Base-by-base conservation (phyloP, 1,140 invertebrate species). In the Rhopalosiphum maidis region DNA sequence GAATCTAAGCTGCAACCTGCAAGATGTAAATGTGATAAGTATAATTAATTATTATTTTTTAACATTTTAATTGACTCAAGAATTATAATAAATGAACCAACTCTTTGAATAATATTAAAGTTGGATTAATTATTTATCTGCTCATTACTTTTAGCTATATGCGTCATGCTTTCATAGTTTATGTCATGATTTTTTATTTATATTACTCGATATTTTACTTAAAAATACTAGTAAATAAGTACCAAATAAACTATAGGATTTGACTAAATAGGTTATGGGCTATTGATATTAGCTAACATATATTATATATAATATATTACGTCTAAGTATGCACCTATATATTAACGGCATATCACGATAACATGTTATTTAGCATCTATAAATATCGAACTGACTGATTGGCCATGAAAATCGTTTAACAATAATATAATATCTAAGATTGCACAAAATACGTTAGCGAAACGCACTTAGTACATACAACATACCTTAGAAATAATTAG, bases 311-410 rank as follows among this genome's bases (percentile, higher is more conserved):
- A 35, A 77, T 30, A 41, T 86, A 85, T 25, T 83, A 83, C 43
- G 41, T 43, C 23, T 18, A 25, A 77, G 15, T n/a, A 77, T 77
- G 15, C 60, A 77, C n/a, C 3, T 46, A 86, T 25, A 9, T 46
- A 46, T 46, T 86, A 30, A 46, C 43, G 15, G 60, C 6, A 77
- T 77, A 77, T n/a, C 25, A 18, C 30, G 46, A 51, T 88, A 48
- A 88, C 86, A 46, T n/a, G 43, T 88, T 88, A 88, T 48, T 88
- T 5, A 48, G 18, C 46, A 86, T 86, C 41, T 86, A 86, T 46
- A 46, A 86, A 86, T 86, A 86, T 46, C 25, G 11, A 46, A 30
- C 30, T 18, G 43, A 25, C 25, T 9, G 41, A 86, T 88, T 89
- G 35, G 88, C 35, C 48, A 55, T 89, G 88, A 55, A 89, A 89